Evolutionary conservation across 2,113 vertebrate species (phyloP).

Genomic region (Larimichthys polyactis): DNA sequence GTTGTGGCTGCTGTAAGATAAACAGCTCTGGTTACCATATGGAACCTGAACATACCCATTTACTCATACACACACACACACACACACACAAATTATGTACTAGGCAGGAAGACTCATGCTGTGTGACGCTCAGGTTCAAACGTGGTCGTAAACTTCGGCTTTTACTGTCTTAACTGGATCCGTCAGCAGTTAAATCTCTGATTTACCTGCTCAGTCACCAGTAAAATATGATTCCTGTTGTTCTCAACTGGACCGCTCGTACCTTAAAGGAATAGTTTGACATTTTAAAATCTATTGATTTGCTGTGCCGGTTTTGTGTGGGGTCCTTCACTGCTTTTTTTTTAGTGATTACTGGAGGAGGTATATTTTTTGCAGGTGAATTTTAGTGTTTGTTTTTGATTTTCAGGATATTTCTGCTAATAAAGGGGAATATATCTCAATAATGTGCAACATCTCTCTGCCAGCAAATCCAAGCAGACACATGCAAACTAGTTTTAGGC

Average conservation of each 20-base stretch:
- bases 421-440: too few relatives aligned
- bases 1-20: slow-evolving; percentile 26
- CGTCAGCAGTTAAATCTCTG: slow-evolving; percentile 23
- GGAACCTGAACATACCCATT: slow-evolving; percentile 16
- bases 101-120: slow-evolving; percentile 5
- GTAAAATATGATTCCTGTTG: slow-evolving; percentile 24
- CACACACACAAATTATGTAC: neutral
- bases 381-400: too few relatives aligned
- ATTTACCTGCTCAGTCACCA: slow-evolving; percentile 39
- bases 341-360: too few relatives aligned
- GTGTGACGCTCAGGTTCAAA: slow-evolving; percentile 18
- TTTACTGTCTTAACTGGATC: slow-evolving; percentile 8
- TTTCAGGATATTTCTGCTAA: too few relatives aligned
- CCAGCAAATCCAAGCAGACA: neutral
- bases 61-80: slow-evolving; percentile 3
- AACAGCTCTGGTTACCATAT: slow-evolving; percentile 57
- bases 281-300: neutral
- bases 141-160: slow-evolving; percentile 17
- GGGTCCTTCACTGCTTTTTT: too few relatives aligned
- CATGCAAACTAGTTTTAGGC: too few relatives aligned
- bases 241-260: neutral
- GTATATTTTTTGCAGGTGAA: too few relatives aligned
- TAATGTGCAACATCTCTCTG: too few relatives aligned
- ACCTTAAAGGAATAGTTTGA: neutral
- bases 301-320: neutral